A percentile compares a stretch with the other conserved stretches of the same genome.
These are phyloP conservation scores for Listronotus oregonensis DNA, from an alignment of 1,140 invertebrate genomes.

Conservation along the genomic window DNA sequence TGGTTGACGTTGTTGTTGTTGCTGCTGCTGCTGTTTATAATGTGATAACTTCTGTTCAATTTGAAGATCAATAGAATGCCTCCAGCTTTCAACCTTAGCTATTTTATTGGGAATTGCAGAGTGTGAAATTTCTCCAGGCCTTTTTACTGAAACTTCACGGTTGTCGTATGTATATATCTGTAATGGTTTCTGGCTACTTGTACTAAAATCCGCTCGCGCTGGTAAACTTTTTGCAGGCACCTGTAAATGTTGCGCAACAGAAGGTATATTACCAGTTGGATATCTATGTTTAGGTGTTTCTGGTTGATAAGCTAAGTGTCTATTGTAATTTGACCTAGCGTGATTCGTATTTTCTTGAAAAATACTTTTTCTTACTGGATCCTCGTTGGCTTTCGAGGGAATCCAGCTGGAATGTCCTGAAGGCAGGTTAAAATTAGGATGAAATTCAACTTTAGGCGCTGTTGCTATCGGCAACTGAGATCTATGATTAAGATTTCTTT, in stretches of 20 bases:
- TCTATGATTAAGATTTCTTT: constrained; percentile 54
- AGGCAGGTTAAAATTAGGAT: constrained; percentile 66
- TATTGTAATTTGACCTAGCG: constrained; percentile 5
- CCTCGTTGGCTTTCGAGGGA: constrained; percentile 11
- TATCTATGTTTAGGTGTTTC: constrained; percentile 11
- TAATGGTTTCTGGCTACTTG: not conserved
- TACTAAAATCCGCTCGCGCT: constrained; percentile 3
- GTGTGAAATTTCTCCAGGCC: constrained; percentile 51
- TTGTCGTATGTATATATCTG: not conserved
- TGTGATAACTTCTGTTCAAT: constrained; percentile 61
- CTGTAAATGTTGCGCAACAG: constrained; percentile 13
- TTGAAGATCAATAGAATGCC: constrained; percentile 61
- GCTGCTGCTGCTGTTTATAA: constrained; percentile 45
- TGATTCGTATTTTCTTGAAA: constrained; percentile 13
- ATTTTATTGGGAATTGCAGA: constrained; percentile 57
- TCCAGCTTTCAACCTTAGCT: constrained; percentile 61
- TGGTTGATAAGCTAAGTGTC: constrained; percentile 1
- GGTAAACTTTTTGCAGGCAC: constrained; percentile 1
- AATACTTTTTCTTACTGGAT: constrained; percentile 20
- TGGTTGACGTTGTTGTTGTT: constrained; percentile 32
- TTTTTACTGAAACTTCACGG: constrained; percentile 46
- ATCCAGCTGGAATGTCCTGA: constrained; percentile 21
- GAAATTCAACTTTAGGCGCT: constrained; percentile 73
- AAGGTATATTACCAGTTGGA: constrained; percentile 2
- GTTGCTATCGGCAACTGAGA: constrained; percentile 54